These are phyloP conservation scores for Periophthalmus magnuspinnatus DNA, from an alignment of 2,797 vertebrate genomes.

Conservation along the genomic window DNA sequence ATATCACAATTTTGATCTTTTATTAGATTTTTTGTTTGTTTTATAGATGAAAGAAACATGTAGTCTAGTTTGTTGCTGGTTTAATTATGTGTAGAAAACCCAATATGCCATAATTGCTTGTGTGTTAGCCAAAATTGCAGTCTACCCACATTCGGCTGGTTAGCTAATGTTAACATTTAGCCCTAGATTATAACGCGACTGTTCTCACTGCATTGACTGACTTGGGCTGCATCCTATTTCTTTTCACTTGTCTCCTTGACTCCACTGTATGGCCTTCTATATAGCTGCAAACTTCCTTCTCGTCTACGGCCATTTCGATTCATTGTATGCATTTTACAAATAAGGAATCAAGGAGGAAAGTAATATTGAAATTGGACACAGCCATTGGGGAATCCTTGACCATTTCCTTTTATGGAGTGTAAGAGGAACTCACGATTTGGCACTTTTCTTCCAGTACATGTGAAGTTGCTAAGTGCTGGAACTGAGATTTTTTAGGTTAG, in stretches of 20 bases:
- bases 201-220: conserved; percentile 1
- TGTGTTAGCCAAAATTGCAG: background rate
- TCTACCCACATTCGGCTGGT: background rate
- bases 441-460: conserved; percentile 12
- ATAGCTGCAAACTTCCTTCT: no score
- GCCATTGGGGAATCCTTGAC: background rate
- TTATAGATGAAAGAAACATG: no score
- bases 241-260: background rate
- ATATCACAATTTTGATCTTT: background rate
- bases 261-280: background rate
- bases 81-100: no score
- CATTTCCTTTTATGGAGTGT: background rate
- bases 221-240: background rate
- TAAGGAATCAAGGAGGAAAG: no score
- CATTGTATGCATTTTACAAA: no score
- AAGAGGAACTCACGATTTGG: conserved; percentile 16
- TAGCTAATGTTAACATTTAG: background rate
- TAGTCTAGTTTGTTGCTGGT: no score
- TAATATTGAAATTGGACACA: background rate
- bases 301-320: no score
- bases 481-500: conserved; percentile 10
- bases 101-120: no score
- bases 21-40: background rate
- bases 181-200: background rate
- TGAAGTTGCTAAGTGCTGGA: conserved; percentile 18